Evolutionary conservation across 2,797 vertebrate species (phyloP).

Genomic region (Pyrocephalus nanus): DNA sequence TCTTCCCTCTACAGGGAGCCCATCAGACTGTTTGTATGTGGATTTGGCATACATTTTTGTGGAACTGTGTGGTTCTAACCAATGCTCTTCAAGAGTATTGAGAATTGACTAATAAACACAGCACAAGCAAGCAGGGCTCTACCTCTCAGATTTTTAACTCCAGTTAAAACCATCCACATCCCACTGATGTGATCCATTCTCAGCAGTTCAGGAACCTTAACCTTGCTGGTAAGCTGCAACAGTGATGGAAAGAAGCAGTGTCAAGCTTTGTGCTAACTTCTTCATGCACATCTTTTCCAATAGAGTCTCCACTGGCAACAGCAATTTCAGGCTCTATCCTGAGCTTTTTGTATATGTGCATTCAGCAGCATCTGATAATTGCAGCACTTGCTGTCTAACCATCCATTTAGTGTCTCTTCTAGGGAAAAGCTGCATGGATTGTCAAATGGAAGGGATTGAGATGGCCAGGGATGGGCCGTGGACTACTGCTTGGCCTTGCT

Average conservation of each 20-base stretch:
- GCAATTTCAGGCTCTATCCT: not conserved
- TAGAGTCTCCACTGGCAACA: not conserved
- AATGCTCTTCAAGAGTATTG: not conserved
- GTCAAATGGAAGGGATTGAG: not conserved
- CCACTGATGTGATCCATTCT: not conserved
- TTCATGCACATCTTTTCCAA: not conserved
- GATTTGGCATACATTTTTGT: not conserved
- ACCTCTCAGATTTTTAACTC: not conserved
- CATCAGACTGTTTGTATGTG: not conserved
- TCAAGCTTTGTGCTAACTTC: not conserved
- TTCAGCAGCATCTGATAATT: not conserved
- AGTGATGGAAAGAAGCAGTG: not conserved
- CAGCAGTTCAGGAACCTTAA: not conserved
- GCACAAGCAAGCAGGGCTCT: not conserved
- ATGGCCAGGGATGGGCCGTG: not conserved
- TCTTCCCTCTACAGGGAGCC: not conserved
- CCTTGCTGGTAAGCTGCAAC: not conserved
- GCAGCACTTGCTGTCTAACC: not conserved
- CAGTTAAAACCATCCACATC: not conserved
- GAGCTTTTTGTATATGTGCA: not conserved
- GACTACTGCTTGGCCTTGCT: not conserved
- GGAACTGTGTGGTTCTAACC: not conserved
- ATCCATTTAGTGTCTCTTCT: not conserved
- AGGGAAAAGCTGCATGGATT: not conserved
- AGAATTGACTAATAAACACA: not conserved